A percentile compares a stretch with the other conserved stretches of the same genome.
phyloP scores from a whole-genome alignment of 2,113 vertebrate species.

The Solea solea region DNA sequence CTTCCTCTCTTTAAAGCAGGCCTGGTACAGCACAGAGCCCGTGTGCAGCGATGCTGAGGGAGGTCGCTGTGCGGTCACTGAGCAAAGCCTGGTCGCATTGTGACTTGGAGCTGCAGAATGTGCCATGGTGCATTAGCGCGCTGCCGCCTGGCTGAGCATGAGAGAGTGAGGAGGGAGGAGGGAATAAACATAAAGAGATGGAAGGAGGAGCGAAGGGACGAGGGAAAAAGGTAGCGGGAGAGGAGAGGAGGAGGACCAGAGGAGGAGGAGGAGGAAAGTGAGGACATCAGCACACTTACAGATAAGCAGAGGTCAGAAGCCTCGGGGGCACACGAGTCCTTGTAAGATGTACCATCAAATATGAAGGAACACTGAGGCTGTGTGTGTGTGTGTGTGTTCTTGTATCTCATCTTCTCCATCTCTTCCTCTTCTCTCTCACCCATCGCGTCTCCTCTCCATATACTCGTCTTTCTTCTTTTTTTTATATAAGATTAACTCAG shows the following conservation, averaged over 20 bases:
- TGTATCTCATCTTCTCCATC: constrained; percentile 26
- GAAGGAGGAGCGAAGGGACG: constrained; percentile 41
- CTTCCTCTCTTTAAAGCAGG: constrained; percentile 26
- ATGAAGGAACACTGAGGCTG: constrained; percentile 61
- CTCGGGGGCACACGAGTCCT: constrained; percentile 59
- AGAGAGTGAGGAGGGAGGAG: constrained; percentile 24
- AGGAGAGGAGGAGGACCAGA: background rate
- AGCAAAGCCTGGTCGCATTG: constrained; percentile 67
- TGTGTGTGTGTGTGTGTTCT: constrained; percentile 36
- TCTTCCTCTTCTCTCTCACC: constrained; percentile 20
- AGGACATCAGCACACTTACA: constrained; percentile 81
- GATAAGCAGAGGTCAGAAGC: constrained; percentile 64
- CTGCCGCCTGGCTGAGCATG: constrained; percentile 71
- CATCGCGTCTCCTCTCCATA: constrained; percentile 6
- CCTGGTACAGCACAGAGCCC: constrained; percentile 36
- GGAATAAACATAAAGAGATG: background rate
- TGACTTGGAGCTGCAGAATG: constrained; percentile 81
- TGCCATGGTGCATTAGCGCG: constrained; percentile 83
- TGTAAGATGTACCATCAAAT: constrained; percentile 76
- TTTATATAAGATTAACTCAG: too few species aligned
- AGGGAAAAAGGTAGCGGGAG: constrained; percentile 12
- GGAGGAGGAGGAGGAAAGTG: constrained; percentile 14
- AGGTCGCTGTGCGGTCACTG: constrained; percentile 80
- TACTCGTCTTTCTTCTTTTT: too few species aligned
- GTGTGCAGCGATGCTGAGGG: constrained; percentile 43